phyloP scores from a whole-genome alignment of 1,140 invertebrate genomes.

The Bombus polaris region DNA sequence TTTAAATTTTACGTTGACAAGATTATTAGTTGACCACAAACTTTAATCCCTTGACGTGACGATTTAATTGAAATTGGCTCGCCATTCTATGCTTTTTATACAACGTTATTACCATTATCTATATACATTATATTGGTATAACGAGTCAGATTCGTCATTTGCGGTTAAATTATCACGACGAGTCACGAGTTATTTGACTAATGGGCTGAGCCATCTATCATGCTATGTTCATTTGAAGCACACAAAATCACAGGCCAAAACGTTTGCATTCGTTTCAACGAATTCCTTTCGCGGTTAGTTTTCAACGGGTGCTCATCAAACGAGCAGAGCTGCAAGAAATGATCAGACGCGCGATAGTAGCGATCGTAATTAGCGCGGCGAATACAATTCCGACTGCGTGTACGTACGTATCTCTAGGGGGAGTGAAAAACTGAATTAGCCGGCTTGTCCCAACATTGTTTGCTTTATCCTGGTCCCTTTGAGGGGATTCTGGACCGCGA shows the following conservation, averaged over 20 bases:
- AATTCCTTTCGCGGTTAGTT: background rate
- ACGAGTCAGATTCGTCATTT: no score
- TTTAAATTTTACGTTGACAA: no score
- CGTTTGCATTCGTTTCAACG: background rate
- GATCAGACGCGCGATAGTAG: conserved; percentile 1
- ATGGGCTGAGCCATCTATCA: background rate
- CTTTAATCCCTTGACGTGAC: no score
- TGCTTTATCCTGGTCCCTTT: background rate
- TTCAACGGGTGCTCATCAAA: background rate
- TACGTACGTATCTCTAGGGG: background rate
- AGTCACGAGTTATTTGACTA: no score
- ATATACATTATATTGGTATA: no score
- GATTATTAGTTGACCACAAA: no score
- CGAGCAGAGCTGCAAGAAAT: background rate
- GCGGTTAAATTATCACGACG: no score
- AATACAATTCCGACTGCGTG: background rate
- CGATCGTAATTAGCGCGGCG: conserved; percentile 22
- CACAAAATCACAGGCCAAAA: background rate
- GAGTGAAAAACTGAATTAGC: conserved; percentile 3
- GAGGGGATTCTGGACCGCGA: conserved; percentile 1
- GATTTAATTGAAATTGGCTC: no score
- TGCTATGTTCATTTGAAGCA: background rate
- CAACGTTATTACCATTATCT: no score
- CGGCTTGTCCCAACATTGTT: background rate
- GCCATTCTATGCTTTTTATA: no score